These are phyloP conservation scores for Tachysurus vachellii DNA, from an alignment of 2,113 vertebrate genomes.

Conservation along the genomic window DNA sequence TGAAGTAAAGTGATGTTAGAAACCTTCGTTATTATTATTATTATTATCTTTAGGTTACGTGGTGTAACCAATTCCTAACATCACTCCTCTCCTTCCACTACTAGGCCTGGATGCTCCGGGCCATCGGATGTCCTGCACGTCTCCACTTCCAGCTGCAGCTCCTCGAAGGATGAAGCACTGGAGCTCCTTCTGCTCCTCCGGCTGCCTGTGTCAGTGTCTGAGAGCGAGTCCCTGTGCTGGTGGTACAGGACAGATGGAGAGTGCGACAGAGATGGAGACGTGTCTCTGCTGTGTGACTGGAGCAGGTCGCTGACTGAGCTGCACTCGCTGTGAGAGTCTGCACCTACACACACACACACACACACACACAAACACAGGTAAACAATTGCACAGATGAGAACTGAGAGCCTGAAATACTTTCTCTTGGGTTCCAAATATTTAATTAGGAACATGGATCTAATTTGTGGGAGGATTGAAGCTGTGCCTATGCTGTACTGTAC, in stretches of 20 bases:
- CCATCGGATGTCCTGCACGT: neutral
- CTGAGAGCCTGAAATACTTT: neutral
- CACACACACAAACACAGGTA: neutral
- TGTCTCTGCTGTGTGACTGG: slow-evolving; percentile 75
- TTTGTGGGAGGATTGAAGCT: neutral
- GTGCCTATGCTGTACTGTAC: neutral
- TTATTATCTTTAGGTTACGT: neutral
- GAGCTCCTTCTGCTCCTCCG: slow-evolving; percentile 71
- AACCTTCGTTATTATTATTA: neutral
- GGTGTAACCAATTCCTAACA: neutral
- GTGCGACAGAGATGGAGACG: slow-evolving; percentile 70
- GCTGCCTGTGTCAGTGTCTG: neutral
- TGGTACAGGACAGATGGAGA: slow-evolving; percentile 61
- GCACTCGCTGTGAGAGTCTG: slow-evolving; percentile 60
- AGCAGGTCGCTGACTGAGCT: slow-evolving; percentile 76
- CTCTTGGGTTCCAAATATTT: neutral
- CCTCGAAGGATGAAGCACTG: slow-evolving; percentile 83
- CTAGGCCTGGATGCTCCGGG: slow-evolving; percentile 27
- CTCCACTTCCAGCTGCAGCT: slow-evolving; percentile 76
- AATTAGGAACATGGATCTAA: slow-evolving; percentile 17
- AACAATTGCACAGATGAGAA: neutral
- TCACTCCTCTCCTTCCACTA: slow-evolving; percentile 48
- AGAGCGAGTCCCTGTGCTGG: slow-evolving; percentile 66
- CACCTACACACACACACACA: slow-evolving; percentile 49
- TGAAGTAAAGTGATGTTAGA: neutral